Base-by-base conservation (phyloP, 2,113 vertebrate species). In the Tor tambroides region DNA sequence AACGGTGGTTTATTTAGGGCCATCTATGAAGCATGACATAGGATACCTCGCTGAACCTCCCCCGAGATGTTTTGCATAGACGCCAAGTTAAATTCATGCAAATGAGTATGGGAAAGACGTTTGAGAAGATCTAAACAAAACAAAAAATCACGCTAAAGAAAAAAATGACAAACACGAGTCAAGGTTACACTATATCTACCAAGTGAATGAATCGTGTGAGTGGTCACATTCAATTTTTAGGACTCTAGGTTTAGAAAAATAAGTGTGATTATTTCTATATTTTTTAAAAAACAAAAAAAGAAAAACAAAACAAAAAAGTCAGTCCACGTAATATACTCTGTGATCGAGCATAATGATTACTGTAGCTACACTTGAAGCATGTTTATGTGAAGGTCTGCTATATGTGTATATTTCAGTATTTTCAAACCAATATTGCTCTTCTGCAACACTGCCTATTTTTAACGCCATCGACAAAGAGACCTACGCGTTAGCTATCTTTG, bases 61-160 rank as follows among this genome's bases (percentile, higher is more conserved):
- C 81, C 87, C 88, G 75, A 88, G 56, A 90, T 81, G 90, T 91
- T 94, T 94, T 95, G 94, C 94, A 95, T 95, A 95, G 94, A 94
- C 92, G 90, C 92, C 89, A 90, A 93, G 91, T 94, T 87, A 88
- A 92, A 93, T 92, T 93, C 93, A 94, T 95, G 94, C 94, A 94
- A 93, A 94, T 88, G 85, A 87, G 84, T 43, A 30, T 28, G 85
- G 89, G 80, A 72, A 28, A 87, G 84, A 91, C 56, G 35, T 88
- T 71, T 63, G 67, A 32, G 12, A 17, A 56, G 56, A 76, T 81
- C 80, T 81, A 74, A 46, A 75, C 8, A 46, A 59, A 35, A 7
- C 28, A 59, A 71, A 46, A 32, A 46, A 43, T 32, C 12, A 80
- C 23, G 5, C 10, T 0, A 74, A 59, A 51, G 14, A 43, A 59